phyloP scores from a whole-genome alignment of 1,140 invertebrate genomes.

The Pseudomyrmex gracilis region DNA sequence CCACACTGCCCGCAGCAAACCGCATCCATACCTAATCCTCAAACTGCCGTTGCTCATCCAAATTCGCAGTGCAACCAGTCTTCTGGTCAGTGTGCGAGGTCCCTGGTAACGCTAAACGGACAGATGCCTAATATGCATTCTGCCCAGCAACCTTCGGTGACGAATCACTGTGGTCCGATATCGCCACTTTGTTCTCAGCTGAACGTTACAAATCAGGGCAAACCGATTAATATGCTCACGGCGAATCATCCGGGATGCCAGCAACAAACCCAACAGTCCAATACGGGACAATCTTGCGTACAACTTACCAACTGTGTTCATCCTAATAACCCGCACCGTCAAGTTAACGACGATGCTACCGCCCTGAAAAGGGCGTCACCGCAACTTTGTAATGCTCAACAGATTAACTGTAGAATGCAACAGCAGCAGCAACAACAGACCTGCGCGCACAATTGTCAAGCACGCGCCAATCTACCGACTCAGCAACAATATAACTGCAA shows the following conservation, averaged over 20 bases:
- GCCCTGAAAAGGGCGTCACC: slow-evolving; percentile 71
- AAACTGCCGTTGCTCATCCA: slow-evolving; percentile 45
- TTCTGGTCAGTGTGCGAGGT: slow-evolving; percentile 62
- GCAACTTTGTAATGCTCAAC: slow-evolving; percentile 74
- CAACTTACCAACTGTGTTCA: slow-evolving; percentile 79
- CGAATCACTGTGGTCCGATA: slow-evolving; percentile 67
- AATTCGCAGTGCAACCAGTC: slow-evolving; percentile 65
- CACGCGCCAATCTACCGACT: slow-evolving; percentile 67
- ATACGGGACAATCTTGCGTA: slow-evolving; percentile 63
- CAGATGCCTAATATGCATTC: slow-evolving; percentile 65
- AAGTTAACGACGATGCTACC: slow-evolving; percentile 21
- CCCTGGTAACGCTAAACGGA: slow-evolving; percentile 64
- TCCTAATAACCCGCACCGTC: slow-evolving; percentile 68
- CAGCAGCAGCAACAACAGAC: slow-evolving; percentile 76
- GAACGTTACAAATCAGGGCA: slow-evolving; percentile 60
- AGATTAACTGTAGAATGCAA: slow-evolving; percentile 78
- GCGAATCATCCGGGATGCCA: slow-evolving; percentile 45
- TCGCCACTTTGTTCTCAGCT: slow-evolving; percentile 74
- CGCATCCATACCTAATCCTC: slow-evolving; percentile 13
- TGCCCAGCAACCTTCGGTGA: slow-evolving; percentile 40
- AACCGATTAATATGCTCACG: slow-evolving; percentile 53
- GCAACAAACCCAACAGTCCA: slow-evolving; percentile 45
- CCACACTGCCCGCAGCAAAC: slow-evolving; percentile 77
- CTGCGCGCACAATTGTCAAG: slow-evolving; percentile 72
- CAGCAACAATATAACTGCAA: slow-evolving; percentile 79